Evolutionary conservation across 2,888 invertebrate species (phyloP), one percentile per base, ranked within the genome.

Genomic region (Andrena dorsata): DNA sequence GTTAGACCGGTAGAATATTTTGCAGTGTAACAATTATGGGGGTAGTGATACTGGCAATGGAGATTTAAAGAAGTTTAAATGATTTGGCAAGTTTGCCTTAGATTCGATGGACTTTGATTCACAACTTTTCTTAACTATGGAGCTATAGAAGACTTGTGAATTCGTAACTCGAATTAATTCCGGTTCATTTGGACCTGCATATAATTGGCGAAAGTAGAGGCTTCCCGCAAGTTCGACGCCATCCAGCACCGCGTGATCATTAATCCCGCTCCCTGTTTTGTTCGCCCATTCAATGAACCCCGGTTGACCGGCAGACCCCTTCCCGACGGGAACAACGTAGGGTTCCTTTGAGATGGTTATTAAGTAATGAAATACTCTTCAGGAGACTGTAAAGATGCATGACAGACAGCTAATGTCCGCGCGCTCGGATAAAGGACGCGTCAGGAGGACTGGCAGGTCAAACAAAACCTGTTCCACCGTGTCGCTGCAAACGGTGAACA

Each of bases 351-450:
- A 76, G 71, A 60, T 51, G 69, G 75, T 88, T 88, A 86, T 88
- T 86, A 86, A 87, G 84, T 82, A 88, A 88, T 77, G 84, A 88
- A 86, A 84, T 81, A 84, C 77, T 79, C 72, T 32, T 64, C 41
- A 51, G 68, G 49, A 60, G 86, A 68, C 71, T 73, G 74, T 81
- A 82, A 83, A 85, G 83, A 79, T 69, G 69, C 73, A 53, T 75
- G 88, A 86, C 76, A 72, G 87, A 87, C 87, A 86, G 88, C 75
- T 86, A 86, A 87, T 82, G 84, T 82, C 76, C 76, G 28, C 76
- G 61, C 23, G 51, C 26, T 16, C 23, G 79, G 71, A 76, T 81
- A 79, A 85, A 87, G 78, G 77, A 76, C 60, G 85, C 60, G 70
- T 51, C 73, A 64, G 63, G 72, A 71, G 80, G 71, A 76, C 72